Evolutionary conservation across 2,888 invertebrate genomes (phyloP).

Genomic region (Eilema sororculum): DNA sequence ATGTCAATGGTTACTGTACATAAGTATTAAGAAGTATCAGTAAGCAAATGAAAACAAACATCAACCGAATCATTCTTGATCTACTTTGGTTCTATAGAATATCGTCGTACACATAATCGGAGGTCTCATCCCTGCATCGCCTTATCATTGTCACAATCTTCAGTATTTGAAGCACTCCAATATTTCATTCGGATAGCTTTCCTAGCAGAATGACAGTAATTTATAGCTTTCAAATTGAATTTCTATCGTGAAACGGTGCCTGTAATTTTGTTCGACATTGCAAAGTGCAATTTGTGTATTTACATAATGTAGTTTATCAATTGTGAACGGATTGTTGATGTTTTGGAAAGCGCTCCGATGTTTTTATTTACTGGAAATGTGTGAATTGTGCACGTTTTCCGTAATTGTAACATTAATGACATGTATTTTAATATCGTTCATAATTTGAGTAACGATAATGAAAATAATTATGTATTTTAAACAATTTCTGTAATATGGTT

Average conservation of each 20-base stretch:
- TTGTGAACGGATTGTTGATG: slow-evolving; percentile 10
- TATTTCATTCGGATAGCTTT: slow-evolving; percentile 67
- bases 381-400: not conserved
- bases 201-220: slow-evolving; percentile 57
- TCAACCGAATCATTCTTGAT: not conserved
- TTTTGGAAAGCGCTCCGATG: not conserved
- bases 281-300: slow-evolving; percentile 49
- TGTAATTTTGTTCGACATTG: slow-evolving; percentile 52
- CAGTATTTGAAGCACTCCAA: slow-evolving; percentile 48
- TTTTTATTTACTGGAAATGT: not conserved
- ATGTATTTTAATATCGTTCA: too few relatives aligned
- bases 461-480: too few relatives aligned
- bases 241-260: slow-evolving; percentile 57
- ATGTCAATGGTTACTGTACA: too few relatives aligned
- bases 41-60: not conserved
- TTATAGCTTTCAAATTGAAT: slow-evolving; percentile 68
- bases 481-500: too few relatives aligned
- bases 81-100: slow-evolving; percentile 3
- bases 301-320: slow-evolving; percentile 23
- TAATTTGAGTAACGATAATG: too few relatives aligned
- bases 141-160: slow-evolving; percentile 57
- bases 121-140: slow-evolving; percentile 33
- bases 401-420: not conserved
- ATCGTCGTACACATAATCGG: slow-evolving; percentile 7
- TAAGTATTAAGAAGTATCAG: too few relatives aligned